Conservation (phyloP, 2,888 invertebrate species). For the Nephrotoma guestfalica region DNA sequence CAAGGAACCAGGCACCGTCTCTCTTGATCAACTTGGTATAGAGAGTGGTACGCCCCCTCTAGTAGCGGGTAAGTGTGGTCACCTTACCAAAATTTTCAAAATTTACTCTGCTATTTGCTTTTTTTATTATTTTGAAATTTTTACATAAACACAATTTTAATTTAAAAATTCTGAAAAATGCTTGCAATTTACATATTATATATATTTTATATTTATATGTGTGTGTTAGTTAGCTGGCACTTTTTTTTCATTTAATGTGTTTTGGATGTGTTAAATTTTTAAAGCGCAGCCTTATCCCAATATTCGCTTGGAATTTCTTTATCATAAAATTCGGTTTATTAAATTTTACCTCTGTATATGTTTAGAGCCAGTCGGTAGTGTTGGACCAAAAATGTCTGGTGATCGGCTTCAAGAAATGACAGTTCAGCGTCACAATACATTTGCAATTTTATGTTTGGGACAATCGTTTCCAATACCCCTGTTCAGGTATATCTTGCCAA, state of each 20-base stretch:
- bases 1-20: slow-evolving; percentile 9
- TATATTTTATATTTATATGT: neutral
- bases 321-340: neutral
- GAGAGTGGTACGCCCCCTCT: slow-evolving; percentile 11
- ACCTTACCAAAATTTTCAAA: neutral
- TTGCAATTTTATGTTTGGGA: slow-evolving; percentile 55
- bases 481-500: slow-evolving; percentile 45
- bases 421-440: slow-evolving; percentile 32
- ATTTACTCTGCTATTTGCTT: neutral
- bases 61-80: slow-evolving; percentile 19
- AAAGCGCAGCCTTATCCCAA: neutral
- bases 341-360: slow-evolving; percentile 1
- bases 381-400: slow-evolving; percentile 44
- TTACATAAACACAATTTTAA: neutral
- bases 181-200: neutral
- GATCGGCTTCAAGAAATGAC: slow-evolving; percentile 39
- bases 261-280: neutral
- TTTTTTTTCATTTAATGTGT: neutral
- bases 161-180: neutral
- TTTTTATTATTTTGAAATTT: neutral
- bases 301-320: neutral
- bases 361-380: slow-evolving; percentile 52
- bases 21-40: neutral
- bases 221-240: neutral
- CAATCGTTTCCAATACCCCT: slow-evolving; percentile 60